phyloP scores from a whole-genome alignment of 2,113 vertebrate species.

The Salvator merianae region DNA sequence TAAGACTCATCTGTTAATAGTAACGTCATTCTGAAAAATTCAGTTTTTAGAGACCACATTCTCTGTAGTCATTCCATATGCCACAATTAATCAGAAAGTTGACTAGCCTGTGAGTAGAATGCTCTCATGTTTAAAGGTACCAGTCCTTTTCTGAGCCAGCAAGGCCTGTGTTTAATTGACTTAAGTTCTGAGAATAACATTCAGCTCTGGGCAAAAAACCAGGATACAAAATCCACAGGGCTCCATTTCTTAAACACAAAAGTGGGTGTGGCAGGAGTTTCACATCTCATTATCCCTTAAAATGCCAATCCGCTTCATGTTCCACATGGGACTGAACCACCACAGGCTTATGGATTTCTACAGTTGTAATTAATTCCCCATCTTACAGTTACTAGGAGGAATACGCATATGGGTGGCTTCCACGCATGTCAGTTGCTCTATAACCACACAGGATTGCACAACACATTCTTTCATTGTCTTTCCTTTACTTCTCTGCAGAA shows the following conservation, averaged over 20 bases:
- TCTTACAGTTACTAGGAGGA: not conserved
- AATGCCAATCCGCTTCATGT: not conserved
- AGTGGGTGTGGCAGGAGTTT: fast-evolving
- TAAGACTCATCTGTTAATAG: not conserved
- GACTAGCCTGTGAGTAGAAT: not conserved
- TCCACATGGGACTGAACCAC: not conserved
- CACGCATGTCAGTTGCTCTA: not conserved
- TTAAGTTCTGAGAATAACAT: not conserved
- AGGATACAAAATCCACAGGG: fast-evolving
- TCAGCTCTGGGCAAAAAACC: not conserved
- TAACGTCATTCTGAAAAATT: fast-evolving
- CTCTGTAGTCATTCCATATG: slow-evolving; percentile 34
- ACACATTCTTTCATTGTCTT: not conserved
- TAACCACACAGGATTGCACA: not conserved
- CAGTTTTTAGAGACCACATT: fast-evolving
- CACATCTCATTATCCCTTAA: fast-evolving
- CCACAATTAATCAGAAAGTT: slow-evolving; percentile 39
- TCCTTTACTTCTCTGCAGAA: not conserved
- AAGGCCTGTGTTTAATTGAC: not conserved
- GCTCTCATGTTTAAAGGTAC: not conserved
- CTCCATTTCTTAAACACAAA: not conserved
- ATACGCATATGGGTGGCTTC: slow-evolving; percentile 20
- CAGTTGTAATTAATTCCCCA: not conserved
- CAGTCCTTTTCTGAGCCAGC: not conserved
- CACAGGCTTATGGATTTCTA: fast-evolving